Percentiles rank a stretch among this genome's conserved stretches.
phyloP scores from a whole-genome alignment of 2,113 vertebrate genomes.

The Geococcyx californianus region DNA sequence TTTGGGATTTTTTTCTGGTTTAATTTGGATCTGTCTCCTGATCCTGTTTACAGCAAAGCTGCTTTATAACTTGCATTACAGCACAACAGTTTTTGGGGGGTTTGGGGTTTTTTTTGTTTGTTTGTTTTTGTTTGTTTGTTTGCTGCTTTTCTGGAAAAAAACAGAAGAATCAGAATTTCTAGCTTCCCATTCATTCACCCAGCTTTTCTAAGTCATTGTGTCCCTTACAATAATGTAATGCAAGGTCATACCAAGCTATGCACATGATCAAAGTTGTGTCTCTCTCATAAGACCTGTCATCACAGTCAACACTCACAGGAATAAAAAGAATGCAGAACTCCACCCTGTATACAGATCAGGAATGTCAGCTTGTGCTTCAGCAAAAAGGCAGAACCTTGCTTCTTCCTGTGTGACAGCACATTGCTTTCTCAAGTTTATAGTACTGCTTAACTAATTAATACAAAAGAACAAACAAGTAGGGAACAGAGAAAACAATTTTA shows the following conservation, averaged over 20 bases:
- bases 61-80: neutral
- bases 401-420: constrained; percentile 9
- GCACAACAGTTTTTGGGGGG: neutral
- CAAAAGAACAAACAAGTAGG: neutral
- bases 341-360: constrained; percentile 22
- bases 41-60: neutral
- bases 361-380: neutral
- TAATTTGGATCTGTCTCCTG: neutral
- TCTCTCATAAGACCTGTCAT: neutral
- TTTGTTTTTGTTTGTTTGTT: too few relatives aligned
- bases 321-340: constrained; percentile 23
- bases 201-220: neutral
- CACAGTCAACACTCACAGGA: neutral
- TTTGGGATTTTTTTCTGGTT: neutral
- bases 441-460: neutral
- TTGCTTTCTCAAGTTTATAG: neutral
- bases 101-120: too few relatives aligned
- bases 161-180: neutral
- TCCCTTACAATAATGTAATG: neutral
- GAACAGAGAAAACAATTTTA: neutral
- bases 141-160: neutral
- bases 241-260: fast-evolving
- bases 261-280: neutral
- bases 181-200: neutral
- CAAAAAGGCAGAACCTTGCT: neutral